Evolutionary conservation across 2,113 vertebrate genomes (phyloP), one percentile per base, ranked within the genome.

Genomic region (Otolemur garnettii): DNA sequence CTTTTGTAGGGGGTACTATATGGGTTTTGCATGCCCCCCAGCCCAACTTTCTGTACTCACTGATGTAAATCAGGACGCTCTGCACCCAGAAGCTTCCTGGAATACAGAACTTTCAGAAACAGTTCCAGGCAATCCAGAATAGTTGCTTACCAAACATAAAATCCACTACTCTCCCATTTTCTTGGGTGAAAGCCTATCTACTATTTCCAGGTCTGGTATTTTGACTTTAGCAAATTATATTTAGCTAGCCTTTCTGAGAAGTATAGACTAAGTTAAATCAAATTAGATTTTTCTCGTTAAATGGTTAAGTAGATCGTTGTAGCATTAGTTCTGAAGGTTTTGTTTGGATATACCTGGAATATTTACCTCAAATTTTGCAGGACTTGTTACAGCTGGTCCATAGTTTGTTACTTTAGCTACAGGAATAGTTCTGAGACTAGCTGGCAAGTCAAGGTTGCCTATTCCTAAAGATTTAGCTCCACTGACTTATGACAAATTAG

Each of bases 381-480:
- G 66, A 17, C 84, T 94, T 2, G 7, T 68, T 62, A 94, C 64
- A 72, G 82, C 62, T 50, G 94, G 94, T 55, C 91, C 91, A 1
- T 0, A 45, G 78, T 96, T 97, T 59, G 7, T 66, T 79, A 97
- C 98, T 82, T 97, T 98, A 81, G 97, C 28, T 72, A 77, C 66
- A 87, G 87, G 68, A 77, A 94, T 59, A 21, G 98, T 96, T 97
- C 94, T 98, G 93, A 99, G 98, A 86, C 99, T 99, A 0, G 99
- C 97, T 7, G 99, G 99, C 97, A 99, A 95, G 45, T 98, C 98
- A 10, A 99, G 77, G 66, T 97, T 98, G 42, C 99, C 97, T 95
- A 98, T 98, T 78, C 99, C 99, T 11, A 99, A 98, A 26, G 98
- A 98, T 98, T 99, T 99, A 21, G 98, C 96, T 38, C 99, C 99